Evolutionary conservation across 2,113 vertebrate species (phyloP).

Genomic region (Pterocles burchelli): DNA sequence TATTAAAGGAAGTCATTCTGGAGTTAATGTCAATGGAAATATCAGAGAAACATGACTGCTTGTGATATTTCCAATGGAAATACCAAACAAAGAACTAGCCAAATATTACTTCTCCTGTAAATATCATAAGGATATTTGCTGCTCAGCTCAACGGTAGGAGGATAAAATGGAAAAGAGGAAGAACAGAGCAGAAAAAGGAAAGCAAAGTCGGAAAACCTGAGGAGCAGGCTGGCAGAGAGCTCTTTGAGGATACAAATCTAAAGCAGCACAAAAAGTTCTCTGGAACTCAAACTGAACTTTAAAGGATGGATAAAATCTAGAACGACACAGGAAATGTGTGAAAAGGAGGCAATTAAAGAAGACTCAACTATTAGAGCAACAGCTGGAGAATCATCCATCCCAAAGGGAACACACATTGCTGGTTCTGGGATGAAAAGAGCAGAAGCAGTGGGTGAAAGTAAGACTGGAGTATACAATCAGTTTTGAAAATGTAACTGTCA

Average conservation of each 20-base stretch:
- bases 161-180: constrained; percentile 18
- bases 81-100: constrained; percentile 47
- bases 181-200: neutral
- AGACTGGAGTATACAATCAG: neutral
- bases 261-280: neutral
- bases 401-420: neutral
- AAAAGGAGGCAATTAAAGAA: neutral
- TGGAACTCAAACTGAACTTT: neutral
- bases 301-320: neutral
- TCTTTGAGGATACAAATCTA: neutral
- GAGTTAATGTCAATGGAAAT: constrained; percentile 67
- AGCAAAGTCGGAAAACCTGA: neutral
- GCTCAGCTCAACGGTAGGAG: constrained; percentile 18
- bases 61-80: constrained; percentile 70
- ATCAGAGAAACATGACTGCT: constrained; percentile 53
- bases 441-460: neutral
- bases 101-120: constrained; percentile 62
- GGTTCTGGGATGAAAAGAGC: neutral
- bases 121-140: constrained; percentile 61
- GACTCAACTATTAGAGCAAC: neutral
- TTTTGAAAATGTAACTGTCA: neutral
- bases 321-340: neutral
- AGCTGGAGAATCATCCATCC: neutral
- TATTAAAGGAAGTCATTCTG: constrained; percentile 42
- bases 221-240: neutral